Percentiles rank a stretch among this genome's conserved stretches.
phyloP scores from a whole-genome alignment of 2,113 vertebrate genomes.

The Mobula birostris region DNA sequence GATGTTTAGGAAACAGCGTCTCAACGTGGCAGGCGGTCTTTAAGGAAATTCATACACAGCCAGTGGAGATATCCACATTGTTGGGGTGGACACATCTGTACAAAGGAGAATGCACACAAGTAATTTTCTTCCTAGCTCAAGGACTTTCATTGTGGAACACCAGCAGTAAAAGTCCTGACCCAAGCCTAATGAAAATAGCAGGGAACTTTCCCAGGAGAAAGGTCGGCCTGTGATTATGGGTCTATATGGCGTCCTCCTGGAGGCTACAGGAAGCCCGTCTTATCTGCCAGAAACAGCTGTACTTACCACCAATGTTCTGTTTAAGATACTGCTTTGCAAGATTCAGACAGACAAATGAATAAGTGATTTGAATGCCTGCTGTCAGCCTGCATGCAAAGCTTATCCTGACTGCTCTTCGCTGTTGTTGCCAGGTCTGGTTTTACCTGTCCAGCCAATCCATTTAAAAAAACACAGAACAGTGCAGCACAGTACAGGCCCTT shows the following conservation, averaged over 20 bases:
- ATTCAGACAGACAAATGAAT: constrained; percentile 37
- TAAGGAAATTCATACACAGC: not conserved
- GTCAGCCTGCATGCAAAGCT: not conserved
- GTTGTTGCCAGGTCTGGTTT: not conserved
- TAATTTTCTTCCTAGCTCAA: constrained; percentile 53
- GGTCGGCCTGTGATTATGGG: not conserved
- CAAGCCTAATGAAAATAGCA: constrained; percentile 52
- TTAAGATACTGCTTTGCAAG: constrained; percentile 26
- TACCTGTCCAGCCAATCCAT: not conserved
- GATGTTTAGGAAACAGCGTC: constrained; percentile 32
- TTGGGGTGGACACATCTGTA: not conserved
- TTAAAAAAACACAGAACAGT: not conserved
- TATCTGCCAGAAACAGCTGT: constrained; percentile 39
- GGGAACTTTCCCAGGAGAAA: constrained; percentile 46
- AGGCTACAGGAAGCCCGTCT: constrained; percentile 37
- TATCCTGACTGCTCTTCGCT: not conserved
- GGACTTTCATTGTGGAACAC: constrained; percentile 62
- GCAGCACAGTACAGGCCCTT: too few relatives aligned
- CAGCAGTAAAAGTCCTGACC: constrained; percentile 43
- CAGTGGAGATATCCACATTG: not conserved
- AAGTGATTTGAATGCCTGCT: not conserved
- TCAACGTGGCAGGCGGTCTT: not conserved
- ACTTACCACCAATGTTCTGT: constrained; percentile 36
- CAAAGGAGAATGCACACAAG: not conserved
- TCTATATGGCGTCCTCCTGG: not conserved